phyloP scores from a whole-genome alignment of 2,888 invertebrate genomes.

The Pachymerium ferrugineum region DNA sequence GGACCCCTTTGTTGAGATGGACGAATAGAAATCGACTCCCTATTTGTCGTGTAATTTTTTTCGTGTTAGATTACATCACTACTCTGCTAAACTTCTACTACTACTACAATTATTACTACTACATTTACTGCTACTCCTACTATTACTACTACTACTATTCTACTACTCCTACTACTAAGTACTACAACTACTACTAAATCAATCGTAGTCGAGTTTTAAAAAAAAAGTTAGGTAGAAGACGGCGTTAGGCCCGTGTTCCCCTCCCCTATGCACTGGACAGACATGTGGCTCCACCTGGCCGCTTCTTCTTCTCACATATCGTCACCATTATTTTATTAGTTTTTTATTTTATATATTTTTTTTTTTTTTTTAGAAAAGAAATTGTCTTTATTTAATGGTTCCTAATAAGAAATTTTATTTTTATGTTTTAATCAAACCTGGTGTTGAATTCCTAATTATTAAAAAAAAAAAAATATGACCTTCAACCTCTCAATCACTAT shows the following conservation, averaged over 20 bases:
- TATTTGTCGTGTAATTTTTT: not conserved
- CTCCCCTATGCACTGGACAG: slow-evolving; percentile 15
- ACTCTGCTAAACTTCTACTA: slow-evolving; percentile 15
- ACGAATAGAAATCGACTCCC: slow-evolving; percentile 1
- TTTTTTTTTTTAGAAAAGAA: not conserved
- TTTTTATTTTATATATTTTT: not conserved
- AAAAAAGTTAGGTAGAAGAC: slow-evolving; percentile 8
- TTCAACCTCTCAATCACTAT: not conserved
- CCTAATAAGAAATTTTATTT: not conserved
- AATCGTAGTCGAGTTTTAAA: slow-evolving; percentile 6
- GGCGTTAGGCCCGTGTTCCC: slow-evolving; percentile 1
- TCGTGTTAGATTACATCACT: not conserved
- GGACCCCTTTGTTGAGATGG: too few species aligned
- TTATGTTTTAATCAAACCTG: not conserved
- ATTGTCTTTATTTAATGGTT: not conserved
- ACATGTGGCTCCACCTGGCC: slow-evolving; percentile 9
- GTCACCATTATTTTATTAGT: not conserved
- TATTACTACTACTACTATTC: slow-evolving; percentile 1
- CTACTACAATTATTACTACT: not conserved
- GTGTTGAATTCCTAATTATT: not conserved
- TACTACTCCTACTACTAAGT: slow-evolving; percentile 9
- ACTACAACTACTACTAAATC: slow-evolving; percentile 6
- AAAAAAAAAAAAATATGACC: not conserved
- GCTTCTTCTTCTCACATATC: slow-evolving; percentile 18
- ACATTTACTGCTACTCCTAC: not conserved